Conservation (phyloP, 2,113 vertebrate genomes). For the Xiphophorus hellerii region DNA sequence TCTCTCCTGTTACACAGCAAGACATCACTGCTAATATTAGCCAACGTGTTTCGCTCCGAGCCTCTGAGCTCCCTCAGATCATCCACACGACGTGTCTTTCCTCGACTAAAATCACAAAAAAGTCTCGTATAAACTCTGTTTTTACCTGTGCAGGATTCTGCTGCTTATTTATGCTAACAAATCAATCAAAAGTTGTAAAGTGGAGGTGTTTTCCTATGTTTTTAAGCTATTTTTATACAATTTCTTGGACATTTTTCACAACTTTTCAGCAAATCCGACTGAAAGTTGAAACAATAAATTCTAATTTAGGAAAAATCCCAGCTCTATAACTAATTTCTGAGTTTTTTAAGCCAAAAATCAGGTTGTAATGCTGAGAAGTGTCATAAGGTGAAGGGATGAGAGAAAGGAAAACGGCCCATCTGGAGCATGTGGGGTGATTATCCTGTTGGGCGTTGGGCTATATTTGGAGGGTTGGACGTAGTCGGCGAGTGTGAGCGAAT, state of each 20-base stretch:
- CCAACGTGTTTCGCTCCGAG: conserved; percentile 35
- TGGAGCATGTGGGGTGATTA: conserved; percentile 11
- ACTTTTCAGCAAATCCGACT: not conserved
- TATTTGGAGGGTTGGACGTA: conserved; percentile 35
- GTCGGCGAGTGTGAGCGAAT: conserved; percentile 34
- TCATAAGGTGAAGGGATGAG: not conserved
- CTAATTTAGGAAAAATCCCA: not conserved
- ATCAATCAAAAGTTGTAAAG: not conserved
- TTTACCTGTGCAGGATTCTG: not conserved
- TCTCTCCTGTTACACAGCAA: conserved; percentile 82
- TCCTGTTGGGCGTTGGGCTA: conserved; percentile 3
- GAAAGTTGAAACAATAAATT: not conserved
- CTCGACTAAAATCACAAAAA: not conserved
- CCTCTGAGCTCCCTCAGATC: not conserved
- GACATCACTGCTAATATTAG: conserved; percentile 84
- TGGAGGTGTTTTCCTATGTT: too few relatives aligned
- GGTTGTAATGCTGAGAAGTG: not conserved
- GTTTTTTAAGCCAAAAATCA: not conserved
- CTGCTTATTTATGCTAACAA: too few relatives aligned
- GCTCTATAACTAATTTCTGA: not conserved
- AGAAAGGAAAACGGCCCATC: conserved; percentile 2
- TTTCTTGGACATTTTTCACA: not conserved
- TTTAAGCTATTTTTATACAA: too few relatives aligned
- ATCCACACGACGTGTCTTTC: not conserved
- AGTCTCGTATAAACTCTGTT: too few relatives aligned